A percentile compares a stretch with the other conserved stretches of the same genome.
phyloP scores from a whole-genome alignment of 2,113 vertebrate species.

The Odontesthes bonariensis region DNA sequence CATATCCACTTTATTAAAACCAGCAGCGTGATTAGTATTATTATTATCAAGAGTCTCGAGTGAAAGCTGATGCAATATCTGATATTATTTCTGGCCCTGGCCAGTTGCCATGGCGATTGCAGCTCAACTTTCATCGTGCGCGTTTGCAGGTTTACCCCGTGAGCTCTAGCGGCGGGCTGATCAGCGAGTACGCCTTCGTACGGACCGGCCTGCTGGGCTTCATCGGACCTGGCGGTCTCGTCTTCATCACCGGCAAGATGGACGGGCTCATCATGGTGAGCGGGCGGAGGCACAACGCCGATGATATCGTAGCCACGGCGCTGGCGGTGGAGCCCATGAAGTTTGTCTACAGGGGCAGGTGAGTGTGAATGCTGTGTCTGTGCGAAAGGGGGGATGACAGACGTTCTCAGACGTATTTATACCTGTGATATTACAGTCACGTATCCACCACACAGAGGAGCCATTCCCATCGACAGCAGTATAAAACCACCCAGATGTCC shows the following conservation, averaged over 20 bases:
- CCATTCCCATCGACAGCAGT: background rate
- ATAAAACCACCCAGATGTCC: conserved; percentile 14
- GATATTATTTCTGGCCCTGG: background rate
- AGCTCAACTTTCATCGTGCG: background rate
- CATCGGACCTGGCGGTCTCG: conserved; percentile 95
- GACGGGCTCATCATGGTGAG: conserved; percentile 99
- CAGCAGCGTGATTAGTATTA: background rate
- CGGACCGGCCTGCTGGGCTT: conserved; percentile 95
- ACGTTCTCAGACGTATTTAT: background rate
- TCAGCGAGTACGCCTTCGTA: conserved; percentile 97
- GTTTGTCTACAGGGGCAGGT: conserved; percentile 99
- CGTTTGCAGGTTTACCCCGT: conserved; percentile 93
- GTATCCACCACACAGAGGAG: background rate
- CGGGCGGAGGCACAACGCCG: conserved; percentile 95
- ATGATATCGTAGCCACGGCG: conserved; percentile 97
- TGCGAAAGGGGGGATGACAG: background rate
- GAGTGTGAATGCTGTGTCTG: conserved; percentile 42
- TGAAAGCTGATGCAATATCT: background rate
- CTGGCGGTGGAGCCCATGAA: conserved; percentile 99
- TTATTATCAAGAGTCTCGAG: background rate
- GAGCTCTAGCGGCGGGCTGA: conserved; percentile 89
- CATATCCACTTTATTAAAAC: background rate
- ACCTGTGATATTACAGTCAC: background rate
- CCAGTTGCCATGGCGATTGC: conserved; percentile 23
- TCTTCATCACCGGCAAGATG: conserved; percentile 99